These are phyloP conservation scores for Deilephila porcellus DNA, from an alignment of 2,888 invertebrate species.

Conservation along the genomic window DNA sequence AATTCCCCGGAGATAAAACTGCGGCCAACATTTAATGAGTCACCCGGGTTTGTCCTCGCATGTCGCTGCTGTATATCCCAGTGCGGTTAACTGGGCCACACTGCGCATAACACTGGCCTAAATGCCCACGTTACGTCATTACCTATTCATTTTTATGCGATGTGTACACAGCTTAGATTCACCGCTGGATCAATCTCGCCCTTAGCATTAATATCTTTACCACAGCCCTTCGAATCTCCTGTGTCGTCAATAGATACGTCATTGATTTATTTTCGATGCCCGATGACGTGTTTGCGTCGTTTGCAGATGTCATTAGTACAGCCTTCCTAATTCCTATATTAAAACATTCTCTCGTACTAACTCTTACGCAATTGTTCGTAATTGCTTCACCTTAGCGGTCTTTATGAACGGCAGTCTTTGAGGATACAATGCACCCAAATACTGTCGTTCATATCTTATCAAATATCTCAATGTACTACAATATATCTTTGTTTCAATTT, in stretches of 20 bases:
- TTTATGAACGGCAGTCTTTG: background rate
- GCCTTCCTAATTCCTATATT: background rate
- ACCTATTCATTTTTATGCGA: background rate
- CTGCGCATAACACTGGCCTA: conserved; percentile 36
- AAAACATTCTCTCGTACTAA: background rate
- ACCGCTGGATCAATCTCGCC: no score
- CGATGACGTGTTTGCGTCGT: background rate
- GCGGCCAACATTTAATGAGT: conserved; percentile 59
- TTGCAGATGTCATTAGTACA: background rate
- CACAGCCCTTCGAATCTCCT: background rate
- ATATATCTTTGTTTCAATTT: background rate
- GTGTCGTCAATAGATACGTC: background rate
- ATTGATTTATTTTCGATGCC: background rate
- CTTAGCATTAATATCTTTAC: background rate
- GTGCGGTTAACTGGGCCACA: conserved; percentile 36
- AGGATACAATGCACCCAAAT: background rate
- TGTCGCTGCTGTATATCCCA: conserved; percentile 34
- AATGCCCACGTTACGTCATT: conserved; percentile 35
- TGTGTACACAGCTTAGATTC: background rate
- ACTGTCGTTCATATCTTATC: background rate
- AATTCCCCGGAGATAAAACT: conserved; percentile 58
- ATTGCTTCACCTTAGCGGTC: background rate
- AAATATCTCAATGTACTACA: background rate
- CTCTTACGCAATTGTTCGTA: no score
- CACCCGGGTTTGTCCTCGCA: conserved; percentile 50